Conservation (phyloP, 2,113 vertebrate species). For the Oxygymnocypris stewartii region DNA sequence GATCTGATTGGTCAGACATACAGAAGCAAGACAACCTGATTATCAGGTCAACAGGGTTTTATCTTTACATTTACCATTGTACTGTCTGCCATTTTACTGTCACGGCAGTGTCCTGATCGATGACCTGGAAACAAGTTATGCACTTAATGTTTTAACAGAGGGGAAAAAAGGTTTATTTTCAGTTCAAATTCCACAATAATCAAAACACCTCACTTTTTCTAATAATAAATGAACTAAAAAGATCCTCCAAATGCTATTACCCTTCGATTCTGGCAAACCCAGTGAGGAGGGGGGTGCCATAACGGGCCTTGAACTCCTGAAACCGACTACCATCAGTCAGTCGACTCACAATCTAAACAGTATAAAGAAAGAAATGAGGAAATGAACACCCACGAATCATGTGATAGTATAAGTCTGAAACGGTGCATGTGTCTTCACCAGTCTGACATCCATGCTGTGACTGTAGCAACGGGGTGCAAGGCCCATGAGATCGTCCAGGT, state of each 20-base stretch:
- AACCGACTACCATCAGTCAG: constrained; percentile 84
- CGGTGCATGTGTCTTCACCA: constrained; percentile 66
- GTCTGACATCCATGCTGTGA: constrained; percentile 77
- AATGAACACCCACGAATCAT: not conserved
- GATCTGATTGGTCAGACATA: constrained; percentile 11
- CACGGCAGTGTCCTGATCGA: not conserved
- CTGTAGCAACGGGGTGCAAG: constrained; percentile 76
- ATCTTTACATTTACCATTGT: not conserved
- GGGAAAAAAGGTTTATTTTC: no score
- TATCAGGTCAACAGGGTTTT: constrained; percentile 22
- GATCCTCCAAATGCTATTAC: constrained; percentile 63
- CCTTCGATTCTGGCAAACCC: constrained; percentile 83
- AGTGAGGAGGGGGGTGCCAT: constrained; percentile 79
- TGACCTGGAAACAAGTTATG: no score
- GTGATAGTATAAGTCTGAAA: not conserved
- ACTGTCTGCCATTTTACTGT: no score
- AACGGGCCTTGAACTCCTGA: constrained; percentile 85
- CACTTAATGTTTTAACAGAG: no score
- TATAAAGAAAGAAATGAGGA: constrained; percentile 12
- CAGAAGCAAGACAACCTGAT: not conserved
- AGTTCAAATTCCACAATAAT: not conserved
- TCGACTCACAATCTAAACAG: constrained; percentile 79
- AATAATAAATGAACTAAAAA: not conserved
- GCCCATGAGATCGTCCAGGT: constrained; percentile 74
- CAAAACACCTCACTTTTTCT: not conserved